A percentile compares a stretch with the other conserved stretches of the same genome.
Evolutionary conservation across 2,113 vertebrate genomes (phyloP).

Genomic region (Micronycteris hirsuta): DNA sequence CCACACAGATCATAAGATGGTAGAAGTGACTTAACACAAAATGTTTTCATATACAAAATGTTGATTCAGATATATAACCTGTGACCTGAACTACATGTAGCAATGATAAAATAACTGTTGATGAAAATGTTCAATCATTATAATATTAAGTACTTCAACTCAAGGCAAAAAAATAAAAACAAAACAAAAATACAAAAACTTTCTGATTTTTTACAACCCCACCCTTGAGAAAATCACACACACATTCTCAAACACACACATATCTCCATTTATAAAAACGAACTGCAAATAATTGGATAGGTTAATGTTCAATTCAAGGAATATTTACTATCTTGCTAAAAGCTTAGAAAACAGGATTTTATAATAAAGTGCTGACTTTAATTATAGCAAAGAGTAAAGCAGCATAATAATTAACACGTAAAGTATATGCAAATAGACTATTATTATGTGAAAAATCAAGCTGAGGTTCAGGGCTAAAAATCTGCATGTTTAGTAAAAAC

Average conservation of each 20-base stretch:
- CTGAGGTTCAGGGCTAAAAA: background rate
- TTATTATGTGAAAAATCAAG: constrained; percentile 44
- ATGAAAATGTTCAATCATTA: background rate
- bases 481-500: constrained; percentile 9
- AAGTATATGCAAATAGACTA: constrained; percentile 31
- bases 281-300: background rate
- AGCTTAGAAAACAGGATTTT: constrained; percentile 24
- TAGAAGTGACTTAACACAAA: background rate
- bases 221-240: background rate
- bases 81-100: background rate
- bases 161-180: background rate
- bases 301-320: constrained; percentile 9
- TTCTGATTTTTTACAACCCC: background rate
- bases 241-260: background rate
- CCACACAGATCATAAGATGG: background rate
- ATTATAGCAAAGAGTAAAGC: constrained; percentile 37
- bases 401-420: constrained; percentile 36
- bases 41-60: background rate
- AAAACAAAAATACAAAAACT: background rate
- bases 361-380: constrained; percentile 38
- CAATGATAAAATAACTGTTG: background rate
- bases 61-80: background rate
- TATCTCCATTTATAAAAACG: background rate
- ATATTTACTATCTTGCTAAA: constrained; percentile 21
- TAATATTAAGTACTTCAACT: background rate